Base-by-base conservation (phyloP, 37 sponge, comb jelly and placozoan genomes). In the Beroe ovata region DNA sequence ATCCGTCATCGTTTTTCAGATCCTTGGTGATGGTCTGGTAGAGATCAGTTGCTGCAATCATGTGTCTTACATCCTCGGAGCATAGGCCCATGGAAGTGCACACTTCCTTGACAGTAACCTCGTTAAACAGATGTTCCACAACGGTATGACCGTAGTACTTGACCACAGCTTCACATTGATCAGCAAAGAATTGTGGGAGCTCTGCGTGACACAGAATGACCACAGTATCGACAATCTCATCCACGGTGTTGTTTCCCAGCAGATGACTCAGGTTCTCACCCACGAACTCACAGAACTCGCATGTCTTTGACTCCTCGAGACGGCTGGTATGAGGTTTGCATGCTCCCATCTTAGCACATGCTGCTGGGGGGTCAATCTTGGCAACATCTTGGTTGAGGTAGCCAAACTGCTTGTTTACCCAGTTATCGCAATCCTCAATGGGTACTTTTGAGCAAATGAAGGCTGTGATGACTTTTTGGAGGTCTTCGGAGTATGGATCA, bases 221-320 rank as follows among this genome's bases (percentile, higher is more conserved):
- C 8, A 26, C 28, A 25, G 28, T 18, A 14, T 33, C 28, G 3
- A 77, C 84, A 2, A 77, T 21, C 23, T 42, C 54, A 35, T 77
- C 84, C 4, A 77, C 41, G 26, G 84, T 42, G 25, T 30, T 35
- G 54, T 77, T 77, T 16, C 22, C 41, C 26, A 77, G 54, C 4
- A 77, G n/a, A 3, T 18, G 21, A 25, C 33, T 38, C 54, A 77
- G 54, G 22, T 32, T 26, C 28, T 77, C 84, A 8, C 84, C 84
- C 54, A 77, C 38, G 28, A 77, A 77, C 84, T 77, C 84, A 41
- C 84, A 77, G 54, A 77, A 77, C 2, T 38, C 84, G 20, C 84
- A 77, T 2, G 26, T 19, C 0, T 21, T 77, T 42, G 25, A 19
- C n/a, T 20, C 41, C 0, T 20, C 38, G 41, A 42, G 84, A 40